These are phyloP conservation scores for Ptychadena robeensis DNA, from an alignment of 2,797 vertebrate species.

Conservation along the genomic window DNA sequence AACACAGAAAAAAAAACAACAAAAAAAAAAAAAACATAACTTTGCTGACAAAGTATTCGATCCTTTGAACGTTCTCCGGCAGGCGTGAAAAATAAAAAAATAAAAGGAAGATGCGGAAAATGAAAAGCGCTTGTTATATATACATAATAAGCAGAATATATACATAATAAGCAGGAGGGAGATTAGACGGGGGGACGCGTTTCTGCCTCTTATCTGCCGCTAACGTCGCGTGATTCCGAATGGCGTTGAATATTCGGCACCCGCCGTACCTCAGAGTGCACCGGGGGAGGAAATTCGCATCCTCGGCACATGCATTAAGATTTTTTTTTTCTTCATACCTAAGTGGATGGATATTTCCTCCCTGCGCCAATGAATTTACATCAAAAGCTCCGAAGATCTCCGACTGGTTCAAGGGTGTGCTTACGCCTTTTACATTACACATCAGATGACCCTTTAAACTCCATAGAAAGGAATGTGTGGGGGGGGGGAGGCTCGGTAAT, in stretches of 20 bases:
- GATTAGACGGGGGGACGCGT: not conserved
- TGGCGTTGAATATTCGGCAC: not conserved
- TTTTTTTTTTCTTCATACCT: too few species aligned
- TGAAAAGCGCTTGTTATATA: not conserved
- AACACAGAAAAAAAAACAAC: not conserved
- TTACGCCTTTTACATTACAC: too few species aligned
- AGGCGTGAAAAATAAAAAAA: not conserved
- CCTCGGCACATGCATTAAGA: not conserved
- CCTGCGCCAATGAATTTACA: not conserved
- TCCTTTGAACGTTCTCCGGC: constrained; percentile 1
- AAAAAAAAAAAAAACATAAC: not conserved
- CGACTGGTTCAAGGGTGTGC: too few species aligned
- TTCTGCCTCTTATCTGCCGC: not conserved
- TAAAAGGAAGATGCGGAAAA: not conserved
- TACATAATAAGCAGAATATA: constrained; percentile 8
- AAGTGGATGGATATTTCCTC: not conserved
- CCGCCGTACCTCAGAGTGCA: not conserved
- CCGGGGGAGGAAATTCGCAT: not conserved
- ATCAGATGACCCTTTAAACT: too few species aligned
- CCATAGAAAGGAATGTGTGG: too few species aligned
- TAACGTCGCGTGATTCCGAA: constrained; percentile 3
- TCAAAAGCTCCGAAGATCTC: not conserved
- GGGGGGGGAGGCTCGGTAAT: too few species aligned
- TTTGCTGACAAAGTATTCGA: not conserved
- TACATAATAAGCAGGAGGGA: constrained; percentile 5